phyloP scores from a whole-genome alignment of 2,797 vertebrate species.

The Schizopygopsis malacanthus region DNA sequence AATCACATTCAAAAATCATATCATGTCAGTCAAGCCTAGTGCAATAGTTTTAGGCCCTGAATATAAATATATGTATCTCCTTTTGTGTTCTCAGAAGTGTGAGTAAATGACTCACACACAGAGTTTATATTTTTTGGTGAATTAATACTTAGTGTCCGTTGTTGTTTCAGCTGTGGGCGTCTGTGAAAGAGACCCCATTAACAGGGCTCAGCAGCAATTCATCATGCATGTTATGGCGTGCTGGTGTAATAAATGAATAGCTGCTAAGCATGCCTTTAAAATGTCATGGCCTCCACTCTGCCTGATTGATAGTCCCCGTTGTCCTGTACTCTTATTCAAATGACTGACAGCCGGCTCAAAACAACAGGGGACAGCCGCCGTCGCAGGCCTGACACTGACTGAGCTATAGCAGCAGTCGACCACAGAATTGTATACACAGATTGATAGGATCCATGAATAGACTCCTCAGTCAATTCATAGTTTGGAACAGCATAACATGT shows the following conservation, averaged over 20 bases:
- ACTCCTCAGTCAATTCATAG: neutral
- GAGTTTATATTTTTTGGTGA: neutral
- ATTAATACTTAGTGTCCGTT: conserved; percentile 36
- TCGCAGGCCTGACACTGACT: conserved; percentile 35
- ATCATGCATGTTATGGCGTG: conserved; percentile 45
- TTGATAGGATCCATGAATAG: conserved; percentile 33
- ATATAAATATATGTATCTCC: neutral
- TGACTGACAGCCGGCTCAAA: conserved; percentile 46
- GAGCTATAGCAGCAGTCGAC: conserved; percentile 14
- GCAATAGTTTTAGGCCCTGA: neutral
- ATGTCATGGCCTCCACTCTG: conserved; percentile 42
- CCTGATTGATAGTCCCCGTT: conserved; percentile 58
- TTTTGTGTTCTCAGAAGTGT: neutral
- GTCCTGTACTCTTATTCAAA: conserved; percentile 39
- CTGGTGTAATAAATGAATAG: conserved; percentile 51
- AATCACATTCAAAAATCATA: neutral
- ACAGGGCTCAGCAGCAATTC: conserved; percentile 51
- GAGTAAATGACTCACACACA: conserved; percentile 12
- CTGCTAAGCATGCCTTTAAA: conserved; percentile 44
- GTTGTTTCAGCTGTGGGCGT: conserved; percentile 46
- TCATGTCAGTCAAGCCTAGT: too few species aligned
- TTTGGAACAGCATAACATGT: conserved; percentile 12
- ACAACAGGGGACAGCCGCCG: conserved; percentile 19
- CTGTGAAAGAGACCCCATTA: conserved; percentile 32
- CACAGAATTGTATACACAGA: conserved; percentile 19